phyloP scores from a whole-genome alignment of 2,888 invertebrate species.

The Tigriopus californicus region DNA sequence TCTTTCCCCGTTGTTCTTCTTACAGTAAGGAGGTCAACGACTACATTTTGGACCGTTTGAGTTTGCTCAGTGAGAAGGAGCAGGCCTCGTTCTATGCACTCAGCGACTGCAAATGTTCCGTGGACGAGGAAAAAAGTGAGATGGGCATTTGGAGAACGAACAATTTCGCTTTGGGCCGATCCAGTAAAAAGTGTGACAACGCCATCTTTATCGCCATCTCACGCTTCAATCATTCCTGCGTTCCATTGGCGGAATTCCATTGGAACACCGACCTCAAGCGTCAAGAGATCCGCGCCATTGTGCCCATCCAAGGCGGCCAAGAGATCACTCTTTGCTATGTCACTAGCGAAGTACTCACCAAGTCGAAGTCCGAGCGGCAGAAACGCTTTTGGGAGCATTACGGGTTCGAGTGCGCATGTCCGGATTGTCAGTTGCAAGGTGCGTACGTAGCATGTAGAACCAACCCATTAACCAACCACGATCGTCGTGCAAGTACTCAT shows the following conservation, averaged over 20 bases:
- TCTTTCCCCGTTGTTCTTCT: neutral
- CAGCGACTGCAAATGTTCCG: neutral
- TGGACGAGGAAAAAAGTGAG: slow-evolving; percentile 5
- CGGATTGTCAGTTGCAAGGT: slow-evolving; percentile 2
- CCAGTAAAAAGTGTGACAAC: neutral
- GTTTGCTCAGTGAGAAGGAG: neutral
- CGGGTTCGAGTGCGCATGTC: neutral
- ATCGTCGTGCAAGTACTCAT: no score
- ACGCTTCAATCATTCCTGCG: slow-evolving; percentile 15
- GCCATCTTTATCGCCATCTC: neutral
- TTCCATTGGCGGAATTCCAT: slow-evolving; percentile 9
- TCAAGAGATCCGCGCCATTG: slow-evolving; percentile 12
- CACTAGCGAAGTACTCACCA: neutral
- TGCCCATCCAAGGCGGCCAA: neutral
- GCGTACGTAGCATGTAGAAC: no score
- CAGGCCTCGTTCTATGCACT: neutral
- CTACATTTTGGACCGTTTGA: neutral
- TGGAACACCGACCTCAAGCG: slow-evolving; percentile 1
- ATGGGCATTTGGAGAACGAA: slow-evolving; percentile 14
- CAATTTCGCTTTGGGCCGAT: slow-evolving; percentile 10
- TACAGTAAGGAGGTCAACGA: slow-evolving; percentile 5
- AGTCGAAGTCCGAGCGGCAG: neutral
- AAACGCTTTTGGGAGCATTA: neutral
- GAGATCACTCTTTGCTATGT: slow-evolving; percentile 5
- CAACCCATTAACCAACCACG: no score